Conservation (phyloP, 2,113 vertebrate genomes). For the Oryzias melastigma region DNA sequence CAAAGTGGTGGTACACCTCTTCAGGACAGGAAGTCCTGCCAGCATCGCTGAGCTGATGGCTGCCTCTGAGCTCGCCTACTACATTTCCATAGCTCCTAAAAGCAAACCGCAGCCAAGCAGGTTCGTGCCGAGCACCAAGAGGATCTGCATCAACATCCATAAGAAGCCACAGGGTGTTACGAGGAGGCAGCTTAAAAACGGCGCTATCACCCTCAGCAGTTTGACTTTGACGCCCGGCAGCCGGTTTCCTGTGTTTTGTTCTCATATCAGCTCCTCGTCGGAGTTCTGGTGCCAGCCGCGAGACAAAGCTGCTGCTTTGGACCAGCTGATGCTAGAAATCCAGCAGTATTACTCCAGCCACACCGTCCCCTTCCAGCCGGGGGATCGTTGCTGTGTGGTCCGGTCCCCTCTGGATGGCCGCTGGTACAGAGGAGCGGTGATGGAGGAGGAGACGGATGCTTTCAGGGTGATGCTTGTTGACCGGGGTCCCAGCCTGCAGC, state of each 20-base stretch:
- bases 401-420: conserved; percentile 72
- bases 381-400: conserved; percentile 79
- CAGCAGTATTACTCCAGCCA: conserved; percentile 79
- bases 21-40: conserved; percentile 49
- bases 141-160: background rate
- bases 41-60: conserved; percentile 73
- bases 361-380: conserved; percentile 64
- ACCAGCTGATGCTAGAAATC: conserved; percentile 81
- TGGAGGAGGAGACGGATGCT: conserved; percentile 44
- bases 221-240: conserved; percentile 78
- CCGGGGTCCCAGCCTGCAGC: conserved; percentile 76
- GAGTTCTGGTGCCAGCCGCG: conserved; percentile 87
- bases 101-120: background rate
- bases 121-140: background rate
- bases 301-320: conserved; percentile 69
- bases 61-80: conserved; percentile 76
- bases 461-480: conserved; percentile 81
- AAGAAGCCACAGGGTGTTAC: background rate
- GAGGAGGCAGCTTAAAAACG: conserved; percentile 1
- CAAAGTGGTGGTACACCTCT: conserved; percentile 78
- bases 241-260: conserved; percentile 78
- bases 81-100: conserved; percentile 18
- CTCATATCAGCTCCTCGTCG: conserved; percentile 72
- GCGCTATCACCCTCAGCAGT: background rate
- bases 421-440: conserved; percentile 83